These are phyloP conservation scores for Zingel zingel DNA, from an alignment of 2,113 vertebrate species.

Conservation along the genomic window DNA sequence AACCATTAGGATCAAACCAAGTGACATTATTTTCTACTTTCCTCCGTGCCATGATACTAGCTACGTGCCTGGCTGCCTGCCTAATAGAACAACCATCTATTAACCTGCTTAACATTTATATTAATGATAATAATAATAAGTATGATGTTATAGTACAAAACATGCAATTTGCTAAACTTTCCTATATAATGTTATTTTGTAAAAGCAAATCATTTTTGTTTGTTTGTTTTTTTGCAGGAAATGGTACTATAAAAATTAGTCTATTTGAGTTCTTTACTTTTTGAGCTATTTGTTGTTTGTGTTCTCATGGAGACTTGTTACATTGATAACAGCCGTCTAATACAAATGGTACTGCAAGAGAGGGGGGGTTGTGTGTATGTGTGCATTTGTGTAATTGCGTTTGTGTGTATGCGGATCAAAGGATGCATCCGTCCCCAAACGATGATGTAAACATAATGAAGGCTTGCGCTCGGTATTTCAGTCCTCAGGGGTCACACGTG, in stretches of 20 bases:
- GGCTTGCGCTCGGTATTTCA: constrained; percentile 68
- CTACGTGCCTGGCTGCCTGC: constrained; percentile 83
- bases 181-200: constrained; percentile 79
- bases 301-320: constrained; percentile 65
- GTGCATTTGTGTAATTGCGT: constrained; percentile 64
- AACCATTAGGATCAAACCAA: constrained; percentile 72
- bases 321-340: constrained; percentile 74
- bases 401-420: constrained; percentile 62
- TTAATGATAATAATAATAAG: constrained; percentile 87
- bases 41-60: constrained; percentile 83
- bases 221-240: constrained; percentile 78
- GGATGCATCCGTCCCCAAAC: constrained; percentile 66
- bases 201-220: constrained; percentile 70
- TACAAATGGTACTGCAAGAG: constrained; percentile 75
- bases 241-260: constrained; percentile 84
- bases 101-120: constrained; percentile 84
- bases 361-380: constrained; percentile 53
- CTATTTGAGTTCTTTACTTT: constrained; percentile 59
- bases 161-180: constrained; percentile 83
- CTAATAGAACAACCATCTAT: constrained; percentile 81
- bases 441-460: constrained; percentile 77
- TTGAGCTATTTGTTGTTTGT: constrained; percentile 39
- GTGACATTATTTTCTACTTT: constrained; percentile 80
- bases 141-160: constrained; percentile 74
- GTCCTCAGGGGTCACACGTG: constrained; percentile 82